Percentiles rank a stretch among this genome's conserved stretches.
Conservation (phyloP, 2,113 vertebrate genomes). For the Theristicus caerulescens region DNA sequence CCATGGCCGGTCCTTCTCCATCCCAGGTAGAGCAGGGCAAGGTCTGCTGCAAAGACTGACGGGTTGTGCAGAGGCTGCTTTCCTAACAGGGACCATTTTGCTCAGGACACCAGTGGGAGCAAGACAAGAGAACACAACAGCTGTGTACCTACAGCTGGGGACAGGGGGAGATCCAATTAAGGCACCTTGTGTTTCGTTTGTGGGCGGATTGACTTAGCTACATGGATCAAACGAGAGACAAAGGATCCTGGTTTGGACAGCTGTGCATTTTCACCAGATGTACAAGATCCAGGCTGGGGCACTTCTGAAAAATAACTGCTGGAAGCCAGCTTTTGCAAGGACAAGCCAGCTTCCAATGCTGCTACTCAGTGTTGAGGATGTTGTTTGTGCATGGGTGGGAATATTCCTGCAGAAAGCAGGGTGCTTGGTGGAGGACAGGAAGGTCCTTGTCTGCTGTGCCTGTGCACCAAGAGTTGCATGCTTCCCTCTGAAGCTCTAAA, state of each 20-base stretch:
- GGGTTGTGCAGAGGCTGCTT: background rate
- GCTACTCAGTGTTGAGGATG: accelerated
- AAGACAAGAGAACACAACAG: background rate
- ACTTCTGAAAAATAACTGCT: background rate
- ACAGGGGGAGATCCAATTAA: too few relatives aligned
- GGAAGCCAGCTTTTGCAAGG: background rate
- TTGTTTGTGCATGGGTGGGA: background rate
- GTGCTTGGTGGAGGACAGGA: background rate
- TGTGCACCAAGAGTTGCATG: accelerated
- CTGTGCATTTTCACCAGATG: background rate
- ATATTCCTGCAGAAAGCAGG: background rate
- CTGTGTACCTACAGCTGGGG: background rate
- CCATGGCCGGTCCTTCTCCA: background rate
- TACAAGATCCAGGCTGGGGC: background rate
- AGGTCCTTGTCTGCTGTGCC: background rate
- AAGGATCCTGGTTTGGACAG: background rate
- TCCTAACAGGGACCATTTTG: background rate
- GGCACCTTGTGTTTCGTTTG: background rate
- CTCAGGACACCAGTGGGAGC: background rate
- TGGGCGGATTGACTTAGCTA: accelerated
- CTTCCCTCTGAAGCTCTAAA: background rate
- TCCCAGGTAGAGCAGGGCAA: background rate
- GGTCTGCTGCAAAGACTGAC: background rate
- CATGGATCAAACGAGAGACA: background rate
- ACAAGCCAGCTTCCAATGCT: background rate